These are phyloP conservation scores for Eristalis intricaria DNA, from an alignment of 2,888 invertebrate species.

Conservation along the genomic window DNA sequence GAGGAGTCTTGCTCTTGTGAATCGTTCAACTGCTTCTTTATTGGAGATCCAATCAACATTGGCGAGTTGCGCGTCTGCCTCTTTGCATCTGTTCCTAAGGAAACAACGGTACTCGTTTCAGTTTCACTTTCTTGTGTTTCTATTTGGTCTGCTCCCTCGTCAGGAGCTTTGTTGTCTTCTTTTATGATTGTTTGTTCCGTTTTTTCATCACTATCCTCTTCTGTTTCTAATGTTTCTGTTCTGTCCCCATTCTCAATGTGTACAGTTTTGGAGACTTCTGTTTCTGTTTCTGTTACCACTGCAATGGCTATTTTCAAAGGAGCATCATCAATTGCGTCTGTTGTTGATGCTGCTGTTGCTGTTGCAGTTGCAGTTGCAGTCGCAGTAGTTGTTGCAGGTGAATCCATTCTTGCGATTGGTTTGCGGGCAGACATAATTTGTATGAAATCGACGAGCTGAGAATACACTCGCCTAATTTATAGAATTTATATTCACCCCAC, in stretches of 20 bases:
- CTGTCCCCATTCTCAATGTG: not conserved
- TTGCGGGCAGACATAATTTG: conserved; percentile 58
- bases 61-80: conserved; percentile 55
- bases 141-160: not conserved
- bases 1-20: conserved; percentile 52
- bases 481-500: not conserved
- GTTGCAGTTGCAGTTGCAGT: not conserved
- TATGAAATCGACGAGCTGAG: not conserved
- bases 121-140: not conserved
- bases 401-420: conserved; percentile 60
- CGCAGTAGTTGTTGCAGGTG: not conserved
- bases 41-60: conserved; percentile 27
- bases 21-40: conserved; percentile 40
- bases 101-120: not conserved
- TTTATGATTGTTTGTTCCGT: conserved; percentile 12
- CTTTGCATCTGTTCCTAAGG: conserved; percentile 19
- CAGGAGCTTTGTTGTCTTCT: conserved; percentile 36
- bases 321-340: not conserved
- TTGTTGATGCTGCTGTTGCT: not conserved
- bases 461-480: not conserved
- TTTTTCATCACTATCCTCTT: not conserved
- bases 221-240: not conserved
- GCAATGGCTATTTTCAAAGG: not conserved
- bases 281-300: not conserved
- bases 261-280: not conserved